A percentile compares a stretch with the other conserved stretches of the same genome.
Evolutionary conservation across 92 coral and sea anemone species (phyloP).

Genomic region (Anthopleura xanthogrammica): DNA sequence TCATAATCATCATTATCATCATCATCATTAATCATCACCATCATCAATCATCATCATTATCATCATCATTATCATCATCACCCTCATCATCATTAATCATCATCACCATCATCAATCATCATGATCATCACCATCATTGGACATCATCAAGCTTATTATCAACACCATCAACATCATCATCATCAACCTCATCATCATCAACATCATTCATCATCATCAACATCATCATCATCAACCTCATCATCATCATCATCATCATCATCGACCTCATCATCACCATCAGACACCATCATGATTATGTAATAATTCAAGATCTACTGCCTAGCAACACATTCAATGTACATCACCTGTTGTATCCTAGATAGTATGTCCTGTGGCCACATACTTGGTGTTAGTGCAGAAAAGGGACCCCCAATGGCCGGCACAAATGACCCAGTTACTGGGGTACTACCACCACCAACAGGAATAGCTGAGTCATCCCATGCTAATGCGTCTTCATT

Average conservation of each 20-base stretch:
- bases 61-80: not conserved
- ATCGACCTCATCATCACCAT: too few relatives aligned
- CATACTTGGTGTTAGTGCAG: conserved; percentile 98
- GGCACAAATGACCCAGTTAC: conserved; percentile 96
- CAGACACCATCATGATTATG: too few relatives aligned
- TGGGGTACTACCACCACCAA: conserved; percentile 84
- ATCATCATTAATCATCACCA: not conserved
- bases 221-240: too few relatives aligned
- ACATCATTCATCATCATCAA: too few relatives aligned
- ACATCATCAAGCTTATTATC: too few relatives aligned
- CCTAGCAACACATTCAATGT: not conserved
- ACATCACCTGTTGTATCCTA: conserved; percentile 90
- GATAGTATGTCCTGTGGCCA: conserved; percentile 99
- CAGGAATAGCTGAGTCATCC: conserved; percentile 97
- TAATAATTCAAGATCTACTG: too few relatives aligned
- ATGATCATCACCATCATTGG: too few relatives aligned
- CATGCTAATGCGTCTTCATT: conserved; percentile 84
- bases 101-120: too few relatives aligned
- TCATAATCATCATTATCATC: not conserved
- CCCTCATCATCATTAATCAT: too few relatives aligned
- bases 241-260: too few relatives aligned
- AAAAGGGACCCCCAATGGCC: conserved; percentile 98
- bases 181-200: too few relatives aligned
- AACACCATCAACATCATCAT: too few relatives aligned
- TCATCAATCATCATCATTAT: not conserved